Evolutionary conservation across 2,113 vertebrate genomes (phyloP), one percentile per base, ranked within the genome.

Genomic region (Thymallus thymallus): DNA sequence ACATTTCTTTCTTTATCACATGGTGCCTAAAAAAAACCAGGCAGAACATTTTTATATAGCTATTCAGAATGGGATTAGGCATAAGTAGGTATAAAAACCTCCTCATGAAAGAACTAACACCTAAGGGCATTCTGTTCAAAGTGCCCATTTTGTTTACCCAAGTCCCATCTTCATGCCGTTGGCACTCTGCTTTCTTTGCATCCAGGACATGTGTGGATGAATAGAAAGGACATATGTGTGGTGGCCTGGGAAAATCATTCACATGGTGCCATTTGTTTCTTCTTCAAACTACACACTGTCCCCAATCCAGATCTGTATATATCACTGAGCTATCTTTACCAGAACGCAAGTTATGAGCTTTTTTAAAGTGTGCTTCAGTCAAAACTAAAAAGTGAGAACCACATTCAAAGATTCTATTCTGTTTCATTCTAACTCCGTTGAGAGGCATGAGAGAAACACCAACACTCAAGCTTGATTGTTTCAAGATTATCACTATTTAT

Each of bases 151-250:
- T 85, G 22, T 41, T 75, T 22, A 7, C 55, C 68, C 30, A 20
- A 65, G 75, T 75, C 12, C 66, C 63, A 62, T 81, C 69, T 51
- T 75, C 22, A 26, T 80, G 85, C 84, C n/a, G 0, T 72, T 76
- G 85, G 60, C 83, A 10, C 10, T 46, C 60, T 51, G 29, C 76
- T 86, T 89, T 89, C 73, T 72, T 30, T 73, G 26, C 35, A 65
- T 76, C 63, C 16, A 26, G 23, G 26, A 18, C 60, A 23, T 62
- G 24, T 7, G 22, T 62, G 7, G 58, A 61, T 61, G 35, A 61
- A 23, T 61, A 61, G 23, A 62, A 9, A 62, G 35, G 35, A 41
- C 35, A 2, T 12, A 41, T 41, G 35, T 29, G 29, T 29, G 29
- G 29, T 3, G 2, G 29, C 29, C 29, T 29, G 9, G 29, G 35